Evolutionary conservation across 92 coral and sea anemone species (phyloP).

Genomic region (Micromussa lordhowensis): DNA sequence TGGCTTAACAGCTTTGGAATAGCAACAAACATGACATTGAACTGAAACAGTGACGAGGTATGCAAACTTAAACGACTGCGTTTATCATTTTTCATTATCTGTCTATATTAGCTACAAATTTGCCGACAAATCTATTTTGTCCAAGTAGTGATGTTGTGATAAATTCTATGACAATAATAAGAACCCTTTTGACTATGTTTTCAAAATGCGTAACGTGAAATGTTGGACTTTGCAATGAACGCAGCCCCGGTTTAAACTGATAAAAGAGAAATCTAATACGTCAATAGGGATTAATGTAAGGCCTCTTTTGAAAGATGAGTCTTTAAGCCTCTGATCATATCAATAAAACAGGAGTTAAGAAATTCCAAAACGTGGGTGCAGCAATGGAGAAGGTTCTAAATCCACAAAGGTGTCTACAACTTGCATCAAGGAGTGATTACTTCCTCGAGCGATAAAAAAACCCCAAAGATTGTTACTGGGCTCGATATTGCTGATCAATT

Average conservation of each 20-base stretch:
- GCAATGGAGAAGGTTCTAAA: background rate
- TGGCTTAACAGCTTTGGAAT: background rate
- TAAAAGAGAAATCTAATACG: constrained; percentile 5
- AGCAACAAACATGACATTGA: background rate
- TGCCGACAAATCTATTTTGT: background rate
- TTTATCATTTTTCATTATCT: background rate
- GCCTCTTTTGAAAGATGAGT: constrained; percentile 2
- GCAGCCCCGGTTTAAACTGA: constrained; percentile 13
- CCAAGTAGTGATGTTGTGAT: background rate
- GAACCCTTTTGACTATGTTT: background rate
- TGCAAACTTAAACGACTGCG: background rate
- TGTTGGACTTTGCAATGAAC: background rate
- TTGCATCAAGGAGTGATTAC: background rate
- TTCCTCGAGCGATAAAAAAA: background rate
- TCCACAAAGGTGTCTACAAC: background rate
- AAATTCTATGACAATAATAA: background rate
- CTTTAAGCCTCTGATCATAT: constrained; percentile 7
- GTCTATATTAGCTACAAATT: background rate
- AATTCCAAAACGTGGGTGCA: background rate
- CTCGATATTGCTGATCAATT: background rate
- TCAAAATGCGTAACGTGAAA: background rate
- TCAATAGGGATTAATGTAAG: constrained; percentile 28
- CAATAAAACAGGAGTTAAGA: background rate
- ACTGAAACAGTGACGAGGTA: background rate
- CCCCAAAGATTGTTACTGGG: background rate